Percentiles rank a stretch among this genome's conserved stretches.
Evolutionary conservation across 2,113 vertebrate genomes (phyloP).

Genomic region (Gymnobelideus leadbeateri): DNA sequence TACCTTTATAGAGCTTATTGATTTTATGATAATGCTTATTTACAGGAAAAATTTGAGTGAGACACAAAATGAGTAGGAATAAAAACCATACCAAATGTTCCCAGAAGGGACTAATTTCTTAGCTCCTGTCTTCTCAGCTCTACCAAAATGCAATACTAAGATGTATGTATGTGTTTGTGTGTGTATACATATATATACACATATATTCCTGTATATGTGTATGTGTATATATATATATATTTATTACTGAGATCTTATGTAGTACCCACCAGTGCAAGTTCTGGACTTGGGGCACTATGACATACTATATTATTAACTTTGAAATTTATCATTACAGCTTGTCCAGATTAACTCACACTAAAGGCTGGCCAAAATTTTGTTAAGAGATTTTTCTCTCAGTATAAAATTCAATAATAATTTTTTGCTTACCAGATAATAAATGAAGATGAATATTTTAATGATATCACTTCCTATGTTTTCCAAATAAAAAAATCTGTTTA

Average conservation of each 20-base stretch:
- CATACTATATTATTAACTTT: not conserved
- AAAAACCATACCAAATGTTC: not conserved
- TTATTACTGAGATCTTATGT: not conserved
- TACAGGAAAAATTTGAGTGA: not conserved
- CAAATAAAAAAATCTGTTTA: conserved; percentile 18
- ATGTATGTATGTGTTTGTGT: no score
- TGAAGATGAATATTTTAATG: conserved; percentile 41
- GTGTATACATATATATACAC: no score
- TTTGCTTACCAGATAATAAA: not conserved
- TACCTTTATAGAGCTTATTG: not conserved
- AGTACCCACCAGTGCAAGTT: not conserved
- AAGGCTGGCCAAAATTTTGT: not conserved
- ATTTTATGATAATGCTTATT: not conserved
- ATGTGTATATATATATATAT: not conserved
- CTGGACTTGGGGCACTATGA: not conserved
- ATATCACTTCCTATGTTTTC: conserved; percentile 9
- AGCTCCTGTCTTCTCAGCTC: not conserved
- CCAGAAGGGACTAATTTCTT: not conserved
- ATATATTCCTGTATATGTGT: no score
- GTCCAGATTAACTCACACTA: not conserved
- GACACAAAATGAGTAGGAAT: not conserved
- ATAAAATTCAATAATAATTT: not conserved
- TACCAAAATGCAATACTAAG: not conserved
- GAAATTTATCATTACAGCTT: not conserved
- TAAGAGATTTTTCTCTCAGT: conserved; percentile 1